These are phyloP conservation scores for Pegoplata infirma DNA, from an alignment of 2,888 invertebrate species.

Conservation along the genomic window DNA sequence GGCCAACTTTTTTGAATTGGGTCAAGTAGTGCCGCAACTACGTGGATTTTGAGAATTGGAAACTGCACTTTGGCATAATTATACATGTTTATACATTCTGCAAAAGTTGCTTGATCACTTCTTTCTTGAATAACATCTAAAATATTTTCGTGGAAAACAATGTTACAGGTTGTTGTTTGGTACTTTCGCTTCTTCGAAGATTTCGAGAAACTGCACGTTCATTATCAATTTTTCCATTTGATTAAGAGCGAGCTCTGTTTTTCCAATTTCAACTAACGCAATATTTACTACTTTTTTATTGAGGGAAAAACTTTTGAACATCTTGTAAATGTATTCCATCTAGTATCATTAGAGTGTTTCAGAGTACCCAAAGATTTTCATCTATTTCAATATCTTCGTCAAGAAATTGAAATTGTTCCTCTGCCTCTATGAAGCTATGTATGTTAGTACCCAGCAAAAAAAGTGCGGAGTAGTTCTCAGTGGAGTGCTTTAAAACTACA, in stretches of 20 bases:
- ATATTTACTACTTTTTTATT: slow-evolving; percentile 21
- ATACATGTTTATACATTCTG: slow-evolving; percentile 1
- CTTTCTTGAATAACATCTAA: background rate
- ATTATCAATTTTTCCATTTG: slow-evolving; percentile 1
- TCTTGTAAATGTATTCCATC: slow-evolving; percentile 6
- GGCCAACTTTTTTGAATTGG: slow-evolving; percentile 16
- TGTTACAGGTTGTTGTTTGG: background rate
- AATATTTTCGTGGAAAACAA: slow-evolving; percentile 14
- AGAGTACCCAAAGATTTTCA: background rate
- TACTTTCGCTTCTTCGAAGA: slow-evolving; percentile 22
- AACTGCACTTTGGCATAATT: background rate
- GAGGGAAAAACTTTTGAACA: slow-evolving; percentile 20
- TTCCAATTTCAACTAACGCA: slow-evolving; percentile 5
- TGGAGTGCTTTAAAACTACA: too few species aligned
- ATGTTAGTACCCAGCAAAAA: too few species aligned
- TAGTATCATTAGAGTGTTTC: slow-evolving; percentile 18
- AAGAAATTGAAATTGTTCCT: background rate
- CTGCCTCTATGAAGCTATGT: background rate
- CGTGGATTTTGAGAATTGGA: background rate
- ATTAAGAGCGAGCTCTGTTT: background rate
- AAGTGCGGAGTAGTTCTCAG: too few species aligned
- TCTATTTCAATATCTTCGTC: background rate
- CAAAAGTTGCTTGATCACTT: background rate
- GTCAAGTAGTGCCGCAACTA: slow-evolving; percentile 6
- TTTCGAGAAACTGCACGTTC: background rate